Base-by-base conservation (phyloP, 2,888 invertebrate species). In the Polylopha cassiicola region DNA sequence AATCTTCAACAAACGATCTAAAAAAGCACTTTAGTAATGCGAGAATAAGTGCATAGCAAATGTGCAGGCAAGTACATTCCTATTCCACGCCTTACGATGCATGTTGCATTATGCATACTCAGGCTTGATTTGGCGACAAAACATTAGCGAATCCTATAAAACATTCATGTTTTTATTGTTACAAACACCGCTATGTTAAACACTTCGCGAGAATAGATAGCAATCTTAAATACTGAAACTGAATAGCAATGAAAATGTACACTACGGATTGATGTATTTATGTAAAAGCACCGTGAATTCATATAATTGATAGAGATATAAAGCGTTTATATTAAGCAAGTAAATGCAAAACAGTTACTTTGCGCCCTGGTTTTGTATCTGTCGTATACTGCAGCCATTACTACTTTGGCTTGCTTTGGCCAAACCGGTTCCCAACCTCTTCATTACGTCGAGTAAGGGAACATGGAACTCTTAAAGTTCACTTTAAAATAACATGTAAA, bases 81-180 rank as follows among this genome's bases (percentile, higher is more conserved):
- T 67, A 74, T 73, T 73, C 69, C 37, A 50, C 53, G 48, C 65
- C 59, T 56, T 58, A 61, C 50, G 58, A 57, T 57, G 51, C 49
- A 44, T 49, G 46, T 53, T 80, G 73, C 71, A 82, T 81, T 62
- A 78, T 76, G 72, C 69, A 82, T 73, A 51, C 47, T 51, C 50
- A 53, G 47, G 53, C 58, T 64, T 67, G 63, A 65, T 61, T 65
- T 64, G 59, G 75, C 73, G 78, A 67, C 65, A 63, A 66, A 71
- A 73, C 79, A 80, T 80, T 73, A 76, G 73, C n/a, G n/a, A n/a
- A n/a, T n/a, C n/a, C n/a, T n/a, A n/a, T n/a, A n/a, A n/a, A n/a
- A n/a, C n/a, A n/a, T n/a, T n/a, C n/a, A n/a, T n/a, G n/a, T n/a
- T n/a, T n/a, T n/a, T n/a, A n/a, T n/a, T n/a, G n/a, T n/a, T n/a